Evolutionary conservation across 2,888 invertebrate species (phyloP).

Genomic region (Drosophila diplacantha): DNA sequence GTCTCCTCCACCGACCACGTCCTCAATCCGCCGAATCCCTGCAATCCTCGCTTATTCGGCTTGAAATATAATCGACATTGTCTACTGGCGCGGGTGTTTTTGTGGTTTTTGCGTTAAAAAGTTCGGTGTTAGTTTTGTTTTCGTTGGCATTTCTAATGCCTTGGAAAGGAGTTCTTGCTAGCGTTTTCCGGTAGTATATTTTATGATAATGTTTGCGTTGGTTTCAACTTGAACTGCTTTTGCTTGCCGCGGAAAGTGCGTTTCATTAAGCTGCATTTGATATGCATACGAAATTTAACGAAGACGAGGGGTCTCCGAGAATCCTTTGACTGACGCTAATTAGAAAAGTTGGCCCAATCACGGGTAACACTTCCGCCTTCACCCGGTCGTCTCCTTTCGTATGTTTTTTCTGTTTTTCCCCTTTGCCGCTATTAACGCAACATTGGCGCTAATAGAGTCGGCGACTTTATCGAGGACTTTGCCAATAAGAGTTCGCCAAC

Average conservation of each 20-base stretch:
- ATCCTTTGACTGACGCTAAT: conserved; percentile 51
- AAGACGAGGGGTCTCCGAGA: conserved; percentile 18
- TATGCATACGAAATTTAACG: conserved; percentile 43
- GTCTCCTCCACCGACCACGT: neutral
- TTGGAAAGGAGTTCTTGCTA: conserved; percentile 41
- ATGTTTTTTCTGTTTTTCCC: conserved; percentile 1
- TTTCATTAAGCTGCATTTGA: conserved; percentile 45
- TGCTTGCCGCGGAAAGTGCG: conserved; percentile 44
- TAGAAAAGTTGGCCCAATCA: conserved; percentile 61
- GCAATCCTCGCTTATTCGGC: conserved; percentile 11
- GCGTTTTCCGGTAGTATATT: conserved; percentile 54
- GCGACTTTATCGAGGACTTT: conserved; percentile 52
- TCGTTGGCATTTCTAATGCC: conserved; percentile 53
- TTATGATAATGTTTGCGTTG: conserved; percentile 39
- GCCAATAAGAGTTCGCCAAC: conserved; percentile 49
- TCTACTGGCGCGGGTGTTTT: conserved; percentile 55
- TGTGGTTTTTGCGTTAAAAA: conserved; percentile 41
- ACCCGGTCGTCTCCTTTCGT: conserved; percentile 4
- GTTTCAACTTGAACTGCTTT: conserved; percentile 33
- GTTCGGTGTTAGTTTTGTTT: conserved; percentile 54
- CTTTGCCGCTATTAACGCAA: conserved; percentile 50
- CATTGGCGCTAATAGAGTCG: conserved; percentile 58
- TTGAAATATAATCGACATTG: conserved; percentile 48
- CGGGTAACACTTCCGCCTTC: conserved; percentile 33
- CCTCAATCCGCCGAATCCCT: conserved; percentile 1